Percentiles rank a stretch among this genome's conserved stretches.
phyloP scores from a whole-genome alignment of 2,888 invertebrate species.

The Aromia moschata region DNA sequence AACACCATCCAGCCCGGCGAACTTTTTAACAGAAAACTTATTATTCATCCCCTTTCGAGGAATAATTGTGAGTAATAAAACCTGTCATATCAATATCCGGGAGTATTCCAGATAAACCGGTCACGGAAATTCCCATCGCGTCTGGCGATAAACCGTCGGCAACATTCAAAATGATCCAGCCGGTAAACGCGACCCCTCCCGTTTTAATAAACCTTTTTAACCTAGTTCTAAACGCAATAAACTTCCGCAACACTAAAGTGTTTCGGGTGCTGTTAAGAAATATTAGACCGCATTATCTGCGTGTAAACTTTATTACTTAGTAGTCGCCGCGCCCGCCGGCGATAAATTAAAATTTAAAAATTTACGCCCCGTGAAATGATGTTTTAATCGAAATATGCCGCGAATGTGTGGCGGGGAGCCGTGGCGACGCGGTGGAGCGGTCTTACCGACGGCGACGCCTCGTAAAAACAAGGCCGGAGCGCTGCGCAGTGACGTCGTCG shows the following conservation, averaged over 20 bases:
- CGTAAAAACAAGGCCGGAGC: too few relatives aligned
- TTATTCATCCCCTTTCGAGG: neutral
- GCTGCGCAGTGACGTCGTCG: too few relatives aligned
- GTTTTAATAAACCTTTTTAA: constrained; percentile 26
- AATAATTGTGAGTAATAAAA: constrained; percentile 11
- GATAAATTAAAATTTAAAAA: constrained; percentile 44
- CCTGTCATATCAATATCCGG: neutral
- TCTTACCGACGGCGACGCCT: too few relatives aligned
- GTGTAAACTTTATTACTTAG: constrained; percentile 30
- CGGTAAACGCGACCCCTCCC: constrained; percentile 15
- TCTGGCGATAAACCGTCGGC: constrained; percentile 10
- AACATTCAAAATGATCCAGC: constrained; percentile 20
- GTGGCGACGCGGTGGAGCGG: constrained; percentile 40
- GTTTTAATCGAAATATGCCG: constrained; percentile 41
- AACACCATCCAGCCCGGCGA: neutral
- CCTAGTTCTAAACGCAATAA: constrained; percentile 17
- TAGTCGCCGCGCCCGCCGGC: constrained; percentile 14
- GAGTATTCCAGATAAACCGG: neutral
- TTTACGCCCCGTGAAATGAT: constrained; percentile 43
- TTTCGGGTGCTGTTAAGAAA: constrained; percentile 26
- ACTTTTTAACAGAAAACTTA: neutral
- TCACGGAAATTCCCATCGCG: constrained; percentile 1
- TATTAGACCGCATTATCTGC: constrained; percentile 24
- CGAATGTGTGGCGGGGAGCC: constrained; percentile 33
- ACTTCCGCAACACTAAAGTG: constrained; percentile 24